Base-by-base conservation (phyloP, 2,888 invertebrate genomes). In the Eremobia ochroleuca region DNA sequence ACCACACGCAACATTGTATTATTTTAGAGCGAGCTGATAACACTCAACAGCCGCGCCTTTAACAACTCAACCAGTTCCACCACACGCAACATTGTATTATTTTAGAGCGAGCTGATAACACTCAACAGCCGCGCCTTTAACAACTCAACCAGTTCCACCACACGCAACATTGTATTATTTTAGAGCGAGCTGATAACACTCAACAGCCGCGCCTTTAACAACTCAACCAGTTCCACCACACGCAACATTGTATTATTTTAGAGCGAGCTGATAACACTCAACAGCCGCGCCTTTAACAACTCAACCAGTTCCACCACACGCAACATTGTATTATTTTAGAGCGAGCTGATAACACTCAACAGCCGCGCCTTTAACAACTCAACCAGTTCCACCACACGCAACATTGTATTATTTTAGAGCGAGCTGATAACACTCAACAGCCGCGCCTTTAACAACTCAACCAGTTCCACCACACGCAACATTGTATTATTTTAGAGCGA, bases 291-390 rank as follows among this genome's bases (percentile, higher is more conserved):
- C 13, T 25, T 2, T 55, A 40, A 34, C 49, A 46, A 73, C 65
- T 81, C 34, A 34, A 31, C 6, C 46, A 46, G 11, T 2, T 31
- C 25, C 21, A 37, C 5, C n/a, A 9, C 2, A 64, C 34, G 52
- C 68, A 37, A 79, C 76, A 75, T 46, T 52, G 78, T 79, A n/a
- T 49, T n/a, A 49, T 31, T 31, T 68, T 37, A 31, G 43, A 62
- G 9, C 46, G 37, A 31, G 43, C 46, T 58, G 46, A 58, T 58
- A 64, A n/a, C n/a, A 55, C 43, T 31, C 4, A 25, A 28, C 21
- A 46, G 40, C 34, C 3, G 43, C 13, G 9, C 11, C 13, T 25
- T 2, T 55, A 40, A 34, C 49, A 46, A 73, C 65, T 81, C 34
- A 34, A 31, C 6, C 46, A 46, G 11, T 2, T 31, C 25, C 21